These are phyloP conservation scores for Pipra filicauda DNA, from an alignment of 2,113 vertebrate species.

Conservation along the genomic window DNA sequence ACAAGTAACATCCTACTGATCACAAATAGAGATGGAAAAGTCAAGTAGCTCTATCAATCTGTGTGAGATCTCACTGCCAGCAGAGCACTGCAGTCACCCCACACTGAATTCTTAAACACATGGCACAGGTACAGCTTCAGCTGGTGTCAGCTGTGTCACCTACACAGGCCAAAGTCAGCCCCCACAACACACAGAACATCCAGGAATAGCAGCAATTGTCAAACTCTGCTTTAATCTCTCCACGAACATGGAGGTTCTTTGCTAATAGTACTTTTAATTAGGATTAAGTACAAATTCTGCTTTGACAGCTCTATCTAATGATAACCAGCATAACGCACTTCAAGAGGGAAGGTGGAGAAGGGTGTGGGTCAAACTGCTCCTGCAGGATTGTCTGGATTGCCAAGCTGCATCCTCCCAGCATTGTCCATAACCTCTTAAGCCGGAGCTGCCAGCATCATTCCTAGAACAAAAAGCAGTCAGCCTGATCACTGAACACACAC, in stretches of 20 bases:
- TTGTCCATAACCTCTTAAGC: neutral
- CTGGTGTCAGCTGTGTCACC: neutral
- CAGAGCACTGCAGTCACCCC: neutral
- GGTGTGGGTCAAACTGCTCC: neutral
- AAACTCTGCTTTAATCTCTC: neutral
- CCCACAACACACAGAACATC: neutral
- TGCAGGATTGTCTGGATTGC: neutral
- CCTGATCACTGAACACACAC: neutral
- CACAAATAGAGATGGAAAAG: neutral
- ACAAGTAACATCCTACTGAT: neutral
- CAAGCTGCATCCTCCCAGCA: neutral
- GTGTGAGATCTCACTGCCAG: neutral
- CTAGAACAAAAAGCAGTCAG: neutral
- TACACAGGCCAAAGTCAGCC: neutral
- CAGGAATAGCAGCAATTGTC: neutral
- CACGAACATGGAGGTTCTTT: neutral
- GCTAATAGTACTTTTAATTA: neutral
- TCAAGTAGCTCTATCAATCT: neutral
- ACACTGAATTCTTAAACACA: neutral
- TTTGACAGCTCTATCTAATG: neutral
- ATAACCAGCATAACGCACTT: neutral
- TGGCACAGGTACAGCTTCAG: neutral
- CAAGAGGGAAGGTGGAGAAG: neutral
- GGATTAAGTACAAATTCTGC: neutral
- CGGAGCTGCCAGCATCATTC: neutral